Percentiles rank a stretch among this genome's conserved stretches.
Evolutionary conservation across 1,140 invertebrate genomes (phyloP).

Genomic region (Leptopilina boulardi): DNA sequence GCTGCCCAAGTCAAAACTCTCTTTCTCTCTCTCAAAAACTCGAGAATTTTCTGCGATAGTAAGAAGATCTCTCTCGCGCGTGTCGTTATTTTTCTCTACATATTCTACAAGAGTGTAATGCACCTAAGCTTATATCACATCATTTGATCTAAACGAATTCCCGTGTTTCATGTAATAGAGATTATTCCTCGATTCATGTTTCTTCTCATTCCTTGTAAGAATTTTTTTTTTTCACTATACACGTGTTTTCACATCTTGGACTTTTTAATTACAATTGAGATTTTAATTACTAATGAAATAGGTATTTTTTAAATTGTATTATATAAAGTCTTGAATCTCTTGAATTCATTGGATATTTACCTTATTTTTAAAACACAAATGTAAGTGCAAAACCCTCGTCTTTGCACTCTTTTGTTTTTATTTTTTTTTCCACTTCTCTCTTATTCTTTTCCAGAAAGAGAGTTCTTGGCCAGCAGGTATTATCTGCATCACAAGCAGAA

Average conservation of each 20-base stretch:
- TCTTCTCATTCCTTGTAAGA: too few species aligned
- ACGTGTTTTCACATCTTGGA: neutral
- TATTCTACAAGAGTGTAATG: neutral
- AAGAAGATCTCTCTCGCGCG: neutral
- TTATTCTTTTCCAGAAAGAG: conserved; percentile 31
- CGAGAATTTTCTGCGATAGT: neutral
- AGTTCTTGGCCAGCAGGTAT: conserved; percentile 46
- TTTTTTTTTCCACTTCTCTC: neutral
- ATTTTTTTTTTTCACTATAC: too few species aligned
- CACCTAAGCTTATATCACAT: neutral
- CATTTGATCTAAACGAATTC: neutral
- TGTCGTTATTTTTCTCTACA: neutral
- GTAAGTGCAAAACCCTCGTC: neutral
- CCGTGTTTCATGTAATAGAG: conserved; percentile 35
- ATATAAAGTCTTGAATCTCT: too few species aligned
- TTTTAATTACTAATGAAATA: too few species aligned
- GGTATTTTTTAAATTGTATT: too few species aligned
- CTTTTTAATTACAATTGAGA: too few species aligned
- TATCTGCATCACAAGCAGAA: conserved; percentile 47
- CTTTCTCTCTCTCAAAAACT: too few species aligned
- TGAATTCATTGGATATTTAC: conserved; percentile 56
- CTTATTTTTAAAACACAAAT: conserved; percentile 44
- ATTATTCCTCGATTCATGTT: neutral
- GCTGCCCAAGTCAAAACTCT: neutral
- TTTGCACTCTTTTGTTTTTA: neutral